Conservation (phyloP, 1,140 invertebrate genomes). For the Drosophila ambigua region DNA sequence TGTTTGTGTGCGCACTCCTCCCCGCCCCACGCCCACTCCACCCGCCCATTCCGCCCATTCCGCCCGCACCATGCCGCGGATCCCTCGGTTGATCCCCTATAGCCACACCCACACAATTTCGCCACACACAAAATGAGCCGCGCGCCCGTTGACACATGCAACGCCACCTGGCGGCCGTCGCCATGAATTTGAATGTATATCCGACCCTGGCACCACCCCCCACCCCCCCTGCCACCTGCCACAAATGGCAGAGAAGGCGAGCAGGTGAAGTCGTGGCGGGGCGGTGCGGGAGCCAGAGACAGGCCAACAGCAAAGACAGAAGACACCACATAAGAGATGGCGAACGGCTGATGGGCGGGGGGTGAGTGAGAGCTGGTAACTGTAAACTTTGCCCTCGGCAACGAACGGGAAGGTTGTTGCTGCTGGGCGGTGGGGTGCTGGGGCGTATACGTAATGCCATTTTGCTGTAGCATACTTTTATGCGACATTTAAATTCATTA, state of each 20-base stretch:
- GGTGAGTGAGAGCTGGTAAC: constrained; percentile 23
- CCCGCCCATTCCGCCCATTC: not conserved
- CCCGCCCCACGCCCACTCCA: not conserved
- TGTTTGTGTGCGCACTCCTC: constrained; percentile 50
- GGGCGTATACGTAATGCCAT: constrained; percentile 69
- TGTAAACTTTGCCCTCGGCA: constrained; percentile 58
- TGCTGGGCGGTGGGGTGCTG: not conserved
- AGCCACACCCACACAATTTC: constrained; percentile 39
- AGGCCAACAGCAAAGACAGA: too few species aligned
- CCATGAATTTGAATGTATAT: constrained; percentile 70
- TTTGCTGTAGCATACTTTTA: constrained; percentile 65
- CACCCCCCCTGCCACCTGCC: too few species aligned
- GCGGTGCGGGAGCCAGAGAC: too few species aligned
- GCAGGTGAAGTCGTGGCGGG: not conserved
- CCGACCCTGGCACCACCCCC: too few species aligned
- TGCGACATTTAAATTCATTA: constrained; percentile 70
- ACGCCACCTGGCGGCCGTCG: constrained; percentile 68
- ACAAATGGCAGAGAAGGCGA: not conserved
- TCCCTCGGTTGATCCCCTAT: not conserved
- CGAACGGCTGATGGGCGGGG: not conserved
- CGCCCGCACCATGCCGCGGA: not conserved
- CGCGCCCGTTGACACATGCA: constrained; percentile 70
- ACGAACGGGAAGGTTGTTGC: constrained; percentile 1
- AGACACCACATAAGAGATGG: constrained; percentile 8
- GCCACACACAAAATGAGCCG: constrained; percentile 56